Evolutionary conservation across 2,797 vertebrate genomes (phyloP), one percentile per base, ranked within the genome.

Genomic region (Cebuella pygmaea): DNA sequence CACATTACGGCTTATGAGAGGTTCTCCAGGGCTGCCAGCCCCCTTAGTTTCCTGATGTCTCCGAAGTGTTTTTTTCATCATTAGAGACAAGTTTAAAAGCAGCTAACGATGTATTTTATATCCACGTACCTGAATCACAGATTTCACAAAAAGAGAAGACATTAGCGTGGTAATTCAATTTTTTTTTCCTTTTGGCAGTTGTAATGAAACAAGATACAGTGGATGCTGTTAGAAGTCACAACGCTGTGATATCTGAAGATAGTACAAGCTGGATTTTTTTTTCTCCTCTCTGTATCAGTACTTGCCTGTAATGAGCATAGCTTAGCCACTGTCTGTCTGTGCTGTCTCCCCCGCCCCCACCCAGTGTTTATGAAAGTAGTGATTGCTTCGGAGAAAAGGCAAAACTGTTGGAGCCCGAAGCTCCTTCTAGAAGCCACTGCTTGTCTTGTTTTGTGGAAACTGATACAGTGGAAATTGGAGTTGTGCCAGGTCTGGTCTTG

Each of bases 1-100:
- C 99, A 99, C 99, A 99, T 99, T 98, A 98, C 98, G 98, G 99
- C 99, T 99, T 99, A 98, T 98, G 98, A 98, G 98, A 99, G 98
- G 98, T 99, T 98, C 98, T 98, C 98, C 98, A 98, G 98, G 75
- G 97, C 99, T 98, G 98, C 98, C 98, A 98, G 98, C 98, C 96
- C 96, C 97, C 98, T 98, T 98, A 98, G 97, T 98, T 98, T 98
- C 86, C 98, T 98, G 98, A 98, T 96, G 95, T 97, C 98, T 98
- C 97, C 98, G 98, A 99, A 98, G 98, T 99, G 99, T 99, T 98
- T n/a, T 99, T 99, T 99, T 99, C 98, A 99, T 99, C 98, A 99
- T 99, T 99, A 99, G 98, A 97, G 98, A 98, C 98, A 98, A 99
- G 98, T 99, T 99, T 99, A 99, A 99, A 99, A 99, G 98, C 98